Evolutionary conservation across 2,113 vertebrate species (phyloP).

Genomic region (Isichthys henryi): DNA sequence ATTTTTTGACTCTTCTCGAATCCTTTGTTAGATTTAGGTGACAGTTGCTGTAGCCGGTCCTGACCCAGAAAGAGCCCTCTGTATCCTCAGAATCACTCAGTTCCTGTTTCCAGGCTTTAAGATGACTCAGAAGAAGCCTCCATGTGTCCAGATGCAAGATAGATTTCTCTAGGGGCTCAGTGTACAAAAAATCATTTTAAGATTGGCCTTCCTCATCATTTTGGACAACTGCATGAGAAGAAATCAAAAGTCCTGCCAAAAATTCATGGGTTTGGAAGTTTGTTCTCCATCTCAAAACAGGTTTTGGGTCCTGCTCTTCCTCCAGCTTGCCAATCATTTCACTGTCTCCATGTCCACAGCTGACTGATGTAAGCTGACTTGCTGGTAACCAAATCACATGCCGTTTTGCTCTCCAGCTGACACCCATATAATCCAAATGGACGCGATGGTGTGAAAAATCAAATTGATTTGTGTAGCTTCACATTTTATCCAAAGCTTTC

Average conservation of each 20-base stretch:
- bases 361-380: not conserved
- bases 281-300: not conserved
- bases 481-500: not conserved
- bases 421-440: not conserved
- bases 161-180: not conserved
- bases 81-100: not conserved
- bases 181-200: not conserved
- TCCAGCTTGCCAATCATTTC: not conserved
- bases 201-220: not conserved
- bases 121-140: not conserved
- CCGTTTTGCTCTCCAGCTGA: not conserved
- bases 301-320: not conserved
- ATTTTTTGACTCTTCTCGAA: not conserved
- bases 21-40: not conserved
- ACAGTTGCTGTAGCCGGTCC: not conserved
- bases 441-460: not conserved
- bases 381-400: not conserved
- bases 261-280: not conserved
- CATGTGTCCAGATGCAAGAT: not conserved
- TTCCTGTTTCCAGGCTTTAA: not conserved
- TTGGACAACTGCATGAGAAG: not conserved
- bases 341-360: not conserved
- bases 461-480: not conserved
- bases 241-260: not conserved
- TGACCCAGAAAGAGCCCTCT: not conserved